These are phyloP conservation scores for Hermetia illucens DNA, from an alignment of 1,140 invertebrate genomes.

Conservation along the genomic window DNA sequence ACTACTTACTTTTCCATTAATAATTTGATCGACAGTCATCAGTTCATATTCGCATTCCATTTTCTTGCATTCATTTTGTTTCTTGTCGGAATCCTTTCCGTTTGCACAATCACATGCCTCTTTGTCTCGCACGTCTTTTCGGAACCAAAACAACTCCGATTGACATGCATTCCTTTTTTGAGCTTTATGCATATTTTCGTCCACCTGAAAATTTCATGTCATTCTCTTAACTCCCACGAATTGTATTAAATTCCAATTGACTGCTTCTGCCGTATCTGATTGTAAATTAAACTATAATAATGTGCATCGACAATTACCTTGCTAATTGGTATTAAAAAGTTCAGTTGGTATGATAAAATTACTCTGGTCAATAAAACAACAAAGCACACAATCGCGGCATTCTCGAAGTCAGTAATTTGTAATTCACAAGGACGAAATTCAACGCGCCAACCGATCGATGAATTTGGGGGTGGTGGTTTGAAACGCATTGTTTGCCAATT, in stretches of 20 bases:
- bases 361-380: conserved; percentile 92
- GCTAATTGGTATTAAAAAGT: conserved; percentile 95
- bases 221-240: not conserved
- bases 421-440: conserved; percentile 98
- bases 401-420: conserved; percentile 98
- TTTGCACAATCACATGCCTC: conserved; percentile 18
- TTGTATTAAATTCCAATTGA: too few relatives aligned
- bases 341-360: conserved; percentile 91
- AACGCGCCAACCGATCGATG: conserved; percentile 95
- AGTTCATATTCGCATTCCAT: conserved; percentile 48
- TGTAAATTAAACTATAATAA: too few relatives aligned
- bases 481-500: conserved; percentile 99
- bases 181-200: conserved; percentile 94
- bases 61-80: conserved; percentile 9
- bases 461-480: conserved; percentile 91
- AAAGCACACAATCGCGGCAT: conserved; percentile 98
- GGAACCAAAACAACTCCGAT: conserved; percentile 82
- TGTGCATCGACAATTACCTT: too few relatives aligned
- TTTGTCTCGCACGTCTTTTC: too few relatives aligned
- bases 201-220: conserved; percentile 59
- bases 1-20: conserved; percentile 87
- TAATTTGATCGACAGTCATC: conserved; percentile 91
- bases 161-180: conserved; percentile 79
- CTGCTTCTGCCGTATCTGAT: too few relatives aligned
- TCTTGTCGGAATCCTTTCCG: conserved; percentile 22